Evolutionary conservation across 2,888 invertebrate genomes (phyloP).

Genomic region (Protonemura montana): DNA sequence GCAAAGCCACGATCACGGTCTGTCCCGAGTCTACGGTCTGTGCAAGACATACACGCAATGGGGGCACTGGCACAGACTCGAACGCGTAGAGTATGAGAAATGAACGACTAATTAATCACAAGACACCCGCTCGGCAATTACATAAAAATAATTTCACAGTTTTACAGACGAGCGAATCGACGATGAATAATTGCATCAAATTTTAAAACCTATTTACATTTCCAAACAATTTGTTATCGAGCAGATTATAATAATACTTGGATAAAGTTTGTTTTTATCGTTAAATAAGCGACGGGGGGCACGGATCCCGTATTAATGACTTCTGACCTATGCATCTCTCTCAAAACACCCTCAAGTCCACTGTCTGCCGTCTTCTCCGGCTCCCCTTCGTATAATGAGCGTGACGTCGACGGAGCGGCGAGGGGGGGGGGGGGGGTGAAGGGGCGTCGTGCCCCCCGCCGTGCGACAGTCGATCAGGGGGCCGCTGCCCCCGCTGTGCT

Average conservation of each 20-base stretch:
- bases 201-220: constrained; percentile 32
- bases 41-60: no score
- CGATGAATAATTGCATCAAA: not conserved
- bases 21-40: no score
- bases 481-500: constrained; percentile 3
- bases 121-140: not conserved
- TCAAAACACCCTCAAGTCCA: constrained; percentile 20
- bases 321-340: constrained; percentile 26
- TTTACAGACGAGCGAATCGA: constrained; percentile 21
- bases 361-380: constrained; percentile 7
- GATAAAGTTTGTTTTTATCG: constrained; percentile 41
- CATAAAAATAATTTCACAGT: not conserved
- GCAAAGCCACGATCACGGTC: no score
- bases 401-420: not conserved
- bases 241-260: constrained; percentile 28
- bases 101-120: constrained; percentile 22
- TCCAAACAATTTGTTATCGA: constrained; percentile 34
- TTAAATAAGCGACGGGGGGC: constrained; percentile 31
- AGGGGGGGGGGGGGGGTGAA: not conserved
- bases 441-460: not conserved
- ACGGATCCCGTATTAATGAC: constrained; percentile 24
- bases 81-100: not conserved
- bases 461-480: constrained; percentile 32
- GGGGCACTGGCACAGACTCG: not conserved
- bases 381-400: constrained; percentile 31